These are phyloP conservation scores for Macquaria ambigua DNA, from an alignment of 2,113 vertebrate species.

Conservation along the genomic window DNA sequence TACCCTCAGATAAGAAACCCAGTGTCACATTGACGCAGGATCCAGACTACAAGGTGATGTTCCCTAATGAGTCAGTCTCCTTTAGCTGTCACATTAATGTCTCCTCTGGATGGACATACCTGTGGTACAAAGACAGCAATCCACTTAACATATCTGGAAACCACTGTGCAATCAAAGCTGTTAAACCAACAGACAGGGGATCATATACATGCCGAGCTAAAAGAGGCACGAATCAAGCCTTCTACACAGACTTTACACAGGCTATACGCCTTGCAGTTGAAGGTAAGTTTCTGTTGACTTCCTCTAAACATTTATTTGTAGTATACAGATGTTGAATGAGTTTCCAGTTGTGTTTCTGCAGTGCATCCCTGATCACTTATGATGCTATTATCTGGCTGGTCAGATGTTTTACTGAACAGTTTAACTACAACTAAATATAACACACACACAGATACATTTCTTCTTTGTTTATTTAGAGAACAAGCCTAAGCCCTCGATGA, in stretches of 20 bases:
- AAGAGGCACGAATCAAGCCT: conserved; percentile 14
- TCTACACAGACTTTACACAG: fast-evolving
- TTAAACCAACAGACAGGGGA: fast-evolving
- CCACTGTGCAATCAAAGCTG: fast-evolving
- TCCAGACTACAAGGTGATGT: conserved; percentile 46
- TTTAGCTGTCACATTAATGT: conserved; percentile 46
- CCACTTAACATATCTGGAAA: fast-evolving
- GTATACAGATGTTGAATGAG: not conserved
- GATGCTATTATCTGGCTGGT: not conserved
- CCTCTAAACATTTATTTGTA: not conserved
- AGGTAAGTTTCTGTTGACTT: conserved; percentile 11
- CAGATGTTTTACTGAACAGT: not conserved
- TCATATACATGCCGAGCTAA: conserved; percentile 47
- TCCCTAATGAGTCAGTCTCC: conserved; percentile 30
- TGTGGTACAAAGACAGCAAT: not conserved
- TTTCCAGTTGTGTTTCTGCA: not conserved
- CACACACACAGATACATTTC: not conserved
- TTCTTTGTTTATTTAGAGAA: conserved; percentile 12
- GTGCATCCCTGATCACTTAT: not conserved
- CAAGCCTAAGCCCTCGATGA: conserved; percentile 36
- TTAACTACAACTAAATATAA: not conserved
- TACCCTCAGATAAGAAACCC: conserved; percentile 46
- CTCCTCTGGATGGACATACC: conserved; percentile 54
- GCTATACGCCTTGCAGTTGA: fast-evolving
- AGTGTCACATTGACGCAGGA: conserved; percentile 12